A percentile compares a stretch with the other conserved stretches of the same genome.
phyloP scores from a whole-genome alignment of 2,113 vertebrate species.

The Balaeniceps rex region DNA sequence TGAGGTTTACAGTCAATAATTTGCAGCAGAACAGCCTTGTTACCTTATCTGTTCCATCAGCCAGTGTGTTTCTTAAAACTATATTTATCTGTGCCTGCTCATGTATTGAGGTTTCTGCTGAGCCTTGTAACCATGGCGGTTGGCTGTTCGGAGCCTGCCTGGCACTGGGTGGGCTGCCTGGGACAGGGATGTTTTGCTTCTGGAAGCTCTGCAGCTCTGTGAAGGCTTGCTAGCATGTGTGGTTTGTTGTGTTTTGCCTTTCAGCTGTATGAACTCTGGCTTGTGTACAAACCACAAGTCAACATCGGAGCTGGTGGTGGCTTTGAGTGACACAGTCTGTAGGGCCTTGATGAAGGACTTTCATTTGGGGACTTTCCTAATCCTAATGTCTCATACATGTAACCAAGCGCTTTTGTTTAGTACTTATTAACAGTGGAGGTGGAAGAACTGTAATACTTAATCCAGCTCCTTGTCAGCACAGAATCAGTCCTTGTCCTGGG shows the following conservation, averaged over 20 bases:
- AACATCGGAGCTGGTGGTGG: neutral
- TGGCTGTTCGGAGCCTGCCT: neutral
- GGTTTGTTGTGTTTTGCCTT: neutral
- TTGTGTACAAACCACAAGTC: rapidly evolving
- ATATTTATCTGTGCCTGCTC: neutral
- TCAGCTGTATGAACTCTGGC: neutral
- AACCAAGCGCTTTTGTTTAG: neutral
- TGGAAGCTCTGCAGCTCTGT: neutral
- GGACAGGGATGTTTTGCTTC: neutral
- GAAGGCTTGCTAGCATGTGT: neutral
- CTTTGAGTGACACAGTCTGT: neutral
- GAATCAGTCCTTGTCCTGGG: neutral
- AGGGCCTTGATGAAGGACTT: neutral
- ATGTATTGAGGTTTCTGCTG: neutral
- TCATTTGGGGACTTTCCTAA: neutral
- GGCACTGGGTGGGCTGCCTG: neutral
- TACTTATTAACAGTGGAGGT: neutral
- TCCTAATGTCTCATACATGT: rapidly evolving
- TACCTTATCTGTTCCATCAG: neutral
- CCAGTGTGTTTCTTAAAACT: neutral
- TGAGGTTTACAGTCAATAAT: neutral
- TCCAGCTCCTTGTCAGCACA: neutral
- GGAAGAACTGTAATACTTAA: neutral
- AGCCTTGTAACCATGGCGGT: neutral
- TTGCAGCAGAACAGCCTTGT: neutral